Evolutionary conservation across 2,888 invertebrate genomes (phyloP).

Genomic region (Drosophila anomelani): DNA sequence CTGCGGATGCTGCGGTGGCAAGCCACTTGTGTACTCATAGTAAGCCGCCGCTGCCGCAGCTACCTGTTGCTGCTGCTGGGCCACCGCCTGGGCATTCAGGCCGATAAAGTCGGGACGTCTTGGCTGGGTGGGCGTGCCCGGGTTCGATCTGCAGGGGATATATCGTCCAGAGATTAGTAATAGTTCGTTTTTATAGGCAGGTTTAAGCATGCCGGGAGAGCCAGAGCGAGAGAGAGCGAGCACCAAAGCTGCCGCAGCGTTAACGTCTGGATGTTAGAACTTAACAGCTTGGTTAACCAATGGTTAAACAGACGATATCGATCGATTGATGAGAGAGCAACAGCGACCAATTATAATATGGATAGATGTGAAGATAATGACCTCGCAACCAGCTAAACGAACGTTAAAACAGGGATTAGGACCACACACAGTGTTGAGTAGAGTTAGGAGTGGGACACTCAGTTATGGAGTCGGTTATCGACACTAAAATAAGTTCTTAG

Average conservation of each 20-base stretch:
- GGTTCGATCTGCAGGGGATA: constrained; percentile 90
- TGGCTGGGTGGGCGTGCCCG: constrained; percentile 95
- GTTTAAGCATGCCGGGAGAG: constrained; percentile 14
- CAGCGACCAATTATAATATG: background rate
- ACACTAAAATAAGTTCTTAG: background rate
- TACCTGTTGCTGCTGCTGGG: constrained; percentile 77
- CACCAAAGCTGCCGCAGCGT: constrained; percentile 16
- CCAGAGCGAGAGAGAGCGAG: constrained; percentile 5
- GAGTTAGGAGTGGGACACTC: background rate
- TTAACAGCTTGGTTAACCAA: constrained; percentile 24
- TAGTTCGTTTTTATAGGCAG: background rate
- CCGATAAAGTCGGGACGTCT: constrained; percentile 95
- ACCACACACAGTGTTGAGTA: background rate
- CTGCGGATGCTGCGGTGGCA: constrained; percentile 84
- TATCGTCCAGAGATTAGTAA: background rate
- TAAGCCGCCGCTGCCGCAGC: constrained; percentile 81
- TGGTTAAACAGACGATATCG: constrained; percentile 22
- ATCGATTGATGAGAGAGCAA: constrained; percentile 14
- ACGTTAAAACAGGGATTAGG: constrained; percentile 8
- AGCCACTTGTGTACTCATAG: constrained; percentile 84
- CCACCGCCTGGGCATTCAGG: constrained; percentile 85
- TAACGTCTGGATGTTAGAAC: constrained; percentile 22
- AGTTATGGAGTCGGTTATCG: background rate
- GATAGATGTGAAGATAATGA: background rate
- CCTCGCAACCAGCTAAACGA: constrained; percentile 2